Percentiles rank a stretch among this genome's conserved stretches.
phyloP scores from a whole-genome alignment of 2,113 vertebrate species.

The Callaeas wilsoni region DNA sequence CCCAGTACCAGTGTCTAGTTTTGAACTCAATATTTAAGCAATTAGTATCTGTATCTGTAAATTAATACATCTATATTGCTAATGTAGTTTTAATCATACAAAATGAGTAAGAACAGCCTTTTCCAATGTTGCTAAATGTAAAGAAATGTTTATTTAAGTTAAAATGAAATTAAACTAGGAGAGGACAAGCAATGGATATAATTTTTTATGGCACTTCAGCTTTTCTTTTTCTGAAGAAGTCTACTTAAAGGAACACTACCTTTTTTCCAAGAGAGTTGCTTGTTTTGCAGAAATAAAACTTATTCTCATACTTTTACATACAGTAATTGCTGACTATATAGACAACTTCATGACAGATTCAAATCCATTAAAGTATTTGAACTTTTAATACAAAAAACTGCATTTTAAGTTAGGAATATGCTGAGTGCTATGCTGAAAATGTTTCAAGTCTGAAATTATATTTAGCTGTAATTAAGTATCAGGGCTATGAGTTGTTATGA shows the following conservation, averaged over 20 bases:
- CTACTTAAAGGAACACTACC: conserved; percentile 33
- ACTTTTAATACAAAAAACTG: conserved; percentile 42
- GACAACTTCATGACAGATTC: conserved; percentile 42
- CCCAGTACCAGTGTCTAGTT: conserved; percentile 68
- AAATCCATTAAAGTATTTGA: conserved; percentile 65
- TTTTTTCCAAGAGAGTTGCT: conserved; percentile 56
- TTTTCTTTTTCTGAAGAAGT: conserved; percentile 25
- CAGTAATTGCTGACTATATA: conserved; percentile 65
- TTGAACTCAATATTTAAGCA: conserved; percentile 80
- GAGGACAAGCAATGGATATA: neutral
- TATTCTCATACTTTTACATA: conserved; percentile 66
- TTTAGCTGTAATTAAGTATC: conserved; percentile 40
- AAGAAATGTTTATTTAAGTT: conserved; percentile 70
- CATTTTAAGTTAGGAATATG: conserved; percentile 53
- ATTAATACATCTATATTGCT: conserved; percentile 79
- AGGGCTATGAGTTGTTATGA: conserved; percentile 22
- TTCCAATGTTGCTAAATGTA: conserved; percentile 56
- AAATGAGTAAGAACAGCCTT: conserved; percentile 69
- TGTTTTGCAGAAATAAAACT: conserved; percentile 58
- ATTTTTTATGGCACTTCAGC: conserved; percentile 43
- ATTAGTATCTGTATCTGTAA: conserved; percentile 78
- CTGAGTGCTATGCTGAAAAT: conserved; percentile 9
- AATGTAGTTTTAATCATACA: conserved; percentile 75
- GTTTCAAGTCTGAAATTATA: conserved; percentile 35
- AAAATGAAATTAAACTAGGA: conserved; percentile 55